phyloP scores from a whole-genome alignment of 2,888 invertebrate species.

The Ormyrus pomaceus region DNA sequence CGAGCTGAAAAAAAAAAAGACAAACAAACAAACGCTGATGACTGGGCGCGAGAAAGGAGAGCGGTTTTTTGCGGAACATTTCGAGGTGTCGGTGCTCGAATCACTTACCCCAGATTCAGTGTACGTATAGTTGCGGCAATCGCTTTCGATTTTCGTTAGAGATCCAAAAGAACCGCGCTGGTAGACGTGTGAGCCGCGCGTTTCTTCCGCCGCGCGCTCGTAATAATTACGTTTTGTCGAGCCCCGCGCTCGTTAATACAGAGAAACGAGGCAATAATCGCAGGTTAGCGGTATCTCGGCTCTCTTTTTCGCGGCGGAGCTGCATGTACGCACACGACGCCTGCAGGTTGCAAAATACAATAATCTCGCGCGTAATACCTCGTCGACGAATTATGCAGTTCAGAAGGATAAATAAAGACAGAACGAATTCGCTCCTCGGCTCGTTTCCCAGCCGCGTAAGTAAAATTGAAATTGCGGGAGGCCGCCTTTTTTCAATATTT shows the following conservation, averaged over 20 bases:
- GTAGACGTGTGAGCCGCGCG: background rate
- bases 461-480: too few relatives aligned
- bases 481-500: too few relatives aligned
- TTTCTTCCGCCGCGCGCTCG: slow-evolving; percentile 22
- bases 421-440: background rate
- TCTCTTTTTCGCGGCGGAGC: background rate
- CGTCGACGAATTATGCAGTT: background rate
- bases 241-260: background rate
- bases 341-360: slow-evolving; percentile 13
- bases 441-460: background rate
- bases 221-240: slow-evolving; percentile 18
- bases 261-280: slow-evolving; percentile 2
- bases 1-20: too few relatives aligned
- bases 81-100: too few relatives aligned
- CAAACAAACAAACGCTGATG: too few relatives aligned
- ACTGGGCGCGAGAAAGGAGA: too few relatives aligned
- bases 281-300: background rate
- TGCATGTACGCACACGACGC: too few relatives aligned
- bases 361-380: slow-evolving; percentile 5
- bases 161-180: too few relatives aligned
- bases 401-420: slow-evolving; percentile 8
- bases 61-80: too few relatives aligned
- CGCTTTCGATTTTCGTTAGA: slow-evolving; percentile 42
- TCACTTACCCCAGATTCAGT: too few relatives aligned
- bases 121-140: background rate